phyloP scores from a whole-genome alignment of 2,888 invertebrate species.

The Macaria notata region DNA sequence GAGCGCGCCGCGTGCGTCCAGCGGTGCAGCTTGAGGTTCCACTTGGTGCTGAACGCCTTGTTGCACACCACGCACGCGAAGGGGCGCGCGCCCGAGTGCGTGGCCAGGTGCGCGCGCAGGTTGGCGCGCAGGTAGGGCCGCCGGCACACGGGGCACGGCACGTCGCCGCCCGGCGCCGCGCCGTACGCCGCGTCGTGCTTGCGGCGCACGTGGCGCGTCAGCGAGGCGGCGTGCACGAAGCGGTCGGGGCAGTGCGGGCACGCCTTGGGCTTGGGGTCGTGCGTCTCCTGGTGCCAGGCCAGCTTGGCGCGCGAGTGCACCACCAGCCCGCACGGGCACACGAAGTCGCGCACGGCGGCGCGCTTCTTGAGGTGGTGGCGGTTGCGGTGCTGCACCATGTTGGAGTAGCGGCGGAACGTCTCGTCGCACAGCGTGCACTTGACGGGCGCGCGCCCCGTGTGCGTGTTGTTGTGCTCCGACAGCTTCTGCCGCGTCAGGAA shows the following conservation, averaged over 20 bases:
- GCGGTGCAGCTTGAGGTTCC: slow-evolving; percentile 94
- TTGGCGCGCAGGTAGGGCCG: slow-evolving; percentile 89
- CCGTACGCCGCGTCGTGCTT: slow-evolving; percentile 89
- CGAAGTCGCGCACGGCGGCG: slow-evolving; percentile 85
- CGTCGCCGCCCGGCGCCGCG: slow-evolving; percentile 84
- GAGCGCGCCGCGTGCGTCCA: slow-evolving; percentile 94
- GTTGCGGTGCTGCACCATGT: slow-evolving; percentile 91
- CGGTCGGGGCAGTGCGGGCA: slow-evolving; percentile 93
- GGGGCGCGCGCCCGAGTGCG: slow-evolving; percentile 90
- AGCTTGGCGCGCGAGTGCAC: slow-evolving; percentile 92
- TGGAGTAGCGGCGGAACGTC: slow-evolving; percentile 91
- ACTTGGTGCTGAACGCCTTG: slow-evolving; percentile 93
- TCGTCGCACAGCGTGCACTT: slow-evolving; percentile 91
- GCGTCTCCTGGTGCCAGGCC: slow-evolving; percentile 93
- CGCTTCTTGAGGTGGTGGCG: slow-evolving; percentile 89
- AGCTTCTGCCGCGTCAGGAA: slow-evolving; percentile 92
- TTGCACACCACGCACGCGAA: slow-evolving; percentile 91
- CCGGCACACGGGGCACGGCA: slow-evolving; percentile 90
- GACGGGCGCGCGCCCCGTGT: slow-evolving; percentile 90
- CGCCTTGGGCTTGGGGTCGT: slow-evolving; percentile 90
- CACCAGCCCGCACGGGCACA: slow-evolving; percentile 90
- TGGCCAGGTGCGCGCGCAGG: slow-evolving; percentile 89
- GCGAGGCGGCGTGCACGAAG: slow-evolving; percentile 91
- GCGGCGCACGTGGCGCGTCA: slow-evolving; percentile 91
- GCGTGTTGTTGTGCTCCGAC: slow-evolving; percentile 91